phyloP scores from a whole-genome alignment of 30 jellyfish, hydroid and myxozoan species.

The Hydra vulgaris region DNA sequence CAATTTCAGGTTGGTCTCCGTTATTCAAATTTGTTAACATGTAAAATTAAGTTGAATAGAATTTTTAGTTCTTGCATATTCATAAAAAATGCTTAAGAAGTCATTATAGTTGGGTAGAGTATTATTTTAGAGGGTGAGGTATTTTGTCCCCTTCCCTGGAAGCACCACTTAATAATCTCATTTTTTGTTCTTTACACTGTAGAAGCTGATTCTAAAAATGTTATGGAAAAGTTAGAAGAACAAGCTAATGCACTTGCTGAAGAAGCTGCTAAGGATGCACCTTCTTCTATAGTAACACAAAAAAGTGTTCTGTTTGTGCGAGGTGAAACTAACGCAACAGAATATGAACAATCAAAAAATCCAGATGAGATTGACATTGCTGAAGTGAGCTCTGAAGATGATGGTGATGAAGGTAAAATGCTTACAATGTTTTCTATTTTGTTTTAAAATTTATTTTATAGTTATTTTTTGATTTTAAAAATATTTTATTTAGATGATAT shows the following conservation, averaged over 20 bases:
- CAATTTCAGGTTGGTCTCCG: conserved; percentile 29
- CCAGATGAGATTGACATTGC: conserved; percentile 81
- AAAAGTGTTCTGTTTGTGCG: conserved; percentile 85
- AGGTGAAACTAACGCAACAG: conserved; percentile 64
- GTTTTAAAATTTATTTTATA: background rate
- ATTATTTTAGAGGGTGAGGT: too few species aligned
- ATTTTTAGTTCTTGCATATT: too few species aligned
- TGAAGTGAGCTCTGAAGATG: conserved; percentile 46
- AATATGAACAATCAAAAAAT: conserved; percentile 42
- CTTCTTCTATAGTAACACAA: conserved; percentile 39
- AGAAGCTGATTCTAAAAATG: conserved; percentile 47
- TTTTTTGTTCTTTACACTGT: too few species aligned
- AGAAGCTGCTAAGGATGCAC: conserved; percentile 57
- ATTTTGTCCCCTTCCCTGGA: too few species aligned
- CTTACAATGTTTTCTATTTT: background rate
- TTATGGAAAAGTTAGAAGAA: conserved; percentile 76
- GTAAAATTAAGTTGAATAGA: too few species aligned
- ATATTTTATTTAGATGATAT: conserved; percentile 23
- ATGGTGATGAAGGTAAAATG: conserved; percentile 17
- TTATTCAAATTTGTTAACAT: background rate
- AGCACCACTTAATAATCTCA: too few species aligned
- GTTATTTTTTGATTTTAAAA: background rate
- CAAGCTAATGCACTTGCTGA: conserved; percentile 55
- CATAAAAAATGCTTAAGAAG: too few species aligned
- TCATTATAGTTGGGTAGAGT: too few species aligned